Evolutionary conservation across 2,888 invertebrate species (phyloP).

Genomic region (Amphipyra tragopoginis): DNA sequence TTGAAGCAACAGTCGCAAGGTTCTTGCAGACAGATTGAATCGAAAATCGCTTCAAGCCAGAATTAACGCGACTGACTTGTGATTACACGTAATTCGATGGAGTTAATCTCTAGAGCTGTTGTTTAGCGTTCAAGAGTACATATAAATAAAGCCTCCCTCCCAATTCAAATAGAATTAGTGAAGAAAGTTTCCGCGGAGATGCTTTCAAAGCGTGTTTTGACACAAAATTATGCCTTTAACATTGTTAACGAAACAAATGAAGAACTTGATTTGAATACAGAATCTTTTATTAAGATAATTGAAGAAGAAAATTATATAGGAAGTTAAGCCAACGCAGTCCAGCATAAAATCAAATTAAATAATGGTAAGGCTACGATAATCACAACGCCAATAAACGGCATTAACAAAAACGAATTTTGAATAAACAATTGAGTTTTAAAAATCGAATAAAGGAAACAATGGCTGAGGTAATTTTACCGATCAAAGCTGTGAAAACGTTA

Average conservation of each 20-base stretch:
- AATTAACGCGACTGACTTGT: conserved; percentile 39
- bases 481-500: conserved; percentile 30
- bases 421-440: conserved; percentile 9
- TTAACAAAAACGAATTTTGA: conserved; percentile 12
- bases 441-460: conserved; percentile 19
- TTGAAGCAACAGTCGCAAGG: conserved; percentile 23
- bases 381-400: conserved; percentile 3
- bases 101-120: conserved; percentile 41
- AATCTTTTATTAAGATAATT: conserved; percentile 35
- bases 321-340: conserved; percentile 4
- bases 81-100: conserved; percentile 45
- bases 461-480: conserved; percentile 32
- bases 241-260: conserved; percentile 29
- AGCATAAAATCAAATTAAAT: conserved; percentile 1
- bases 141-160: conserved; percentile 17
- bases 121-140: conserved; percentile 35
- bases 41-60: conserved; percentile 28
- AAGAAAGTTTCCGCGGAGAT: conserved; percentile 31
- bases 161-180: conserved; percentile 39
- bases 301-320: conserved; percentile 18
- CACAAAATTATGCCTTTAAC: conserved; percentile 44
- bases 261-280: conserved; percentile 10
- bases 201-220: conserved; percentile 36
- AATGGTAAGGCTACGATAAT: not conserved
- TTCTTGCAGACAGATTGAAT: conserved; percentile 38